A percentile compares a stretch with the other conserved stretches of the same genome.
Conservation (phyloP, 2,797 vertebrate genomes). For the Rachycentron canadum region DNA sequence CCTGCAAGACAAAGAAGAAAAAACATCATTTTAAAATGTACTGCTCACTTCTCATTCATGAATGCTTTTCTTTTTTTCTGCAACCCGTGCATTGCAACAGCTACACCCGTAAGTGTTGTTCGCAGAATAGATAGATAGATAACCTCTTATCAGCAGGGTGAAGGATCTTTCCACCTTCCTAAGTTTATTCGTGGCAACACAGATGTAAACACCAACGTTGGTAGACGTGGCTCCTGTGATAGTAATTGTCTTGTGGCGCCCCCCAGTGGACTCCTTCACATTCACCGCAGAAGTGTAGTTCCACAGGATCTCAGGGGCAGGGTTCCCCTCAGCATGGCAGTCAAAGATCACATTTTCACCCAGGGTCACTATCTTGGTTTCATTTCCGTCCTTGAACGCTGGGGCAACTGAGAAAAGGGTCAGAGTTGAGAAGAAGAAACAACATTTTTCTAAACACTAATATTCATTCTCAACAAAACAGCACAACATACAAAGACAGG, state of each 20-base stretch:
- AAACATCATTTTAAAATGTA: neutral
- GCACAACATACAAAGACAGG: neutral
- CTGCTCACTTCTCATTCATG: neutral
- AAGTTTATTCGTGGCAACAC: constrained; percentile 76
- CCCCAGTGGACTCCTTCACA: constrained; percentile 33
- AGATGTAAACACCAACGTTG: constrained; percentile 70
- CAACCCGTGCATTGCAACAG: neutral
- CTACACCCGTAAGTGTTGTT: neutral
- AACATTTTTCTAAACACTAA: neutral
- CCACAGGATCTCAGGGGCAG: constrained; percentile 62
- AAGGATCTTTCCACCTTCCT: constrained; percentile 44
- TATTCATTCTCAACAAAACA: neutral
- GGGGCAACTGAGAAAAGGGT: constrained; percentile 65
- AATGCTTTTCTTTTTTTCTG: neutral
- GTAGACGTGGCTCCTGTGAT: constrained; percentile 72
- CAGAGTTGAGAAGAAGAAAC: neutral
- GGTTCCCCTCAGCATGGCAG: constrained; percentile 74
- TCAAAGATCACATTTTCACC: constrained; percentile 48
- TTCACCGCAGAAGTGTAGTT: neutral
- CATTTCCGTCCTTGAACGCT: neutral
- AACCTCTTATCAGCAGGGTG: constrained; percentile 65
- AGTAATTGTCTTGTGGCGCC: constrained; percentile 33
- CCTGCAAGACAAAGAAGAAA: constrained; percentile 59
- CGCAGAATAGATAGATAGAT: too few relatives aligned
- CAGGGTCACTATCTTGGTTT: accelerated